These are phyloP conservation scores for Tokudaia muenninki DNA, from an alignment of 2,797 vertebrate species.

Conservation along the genomic window DNA sequence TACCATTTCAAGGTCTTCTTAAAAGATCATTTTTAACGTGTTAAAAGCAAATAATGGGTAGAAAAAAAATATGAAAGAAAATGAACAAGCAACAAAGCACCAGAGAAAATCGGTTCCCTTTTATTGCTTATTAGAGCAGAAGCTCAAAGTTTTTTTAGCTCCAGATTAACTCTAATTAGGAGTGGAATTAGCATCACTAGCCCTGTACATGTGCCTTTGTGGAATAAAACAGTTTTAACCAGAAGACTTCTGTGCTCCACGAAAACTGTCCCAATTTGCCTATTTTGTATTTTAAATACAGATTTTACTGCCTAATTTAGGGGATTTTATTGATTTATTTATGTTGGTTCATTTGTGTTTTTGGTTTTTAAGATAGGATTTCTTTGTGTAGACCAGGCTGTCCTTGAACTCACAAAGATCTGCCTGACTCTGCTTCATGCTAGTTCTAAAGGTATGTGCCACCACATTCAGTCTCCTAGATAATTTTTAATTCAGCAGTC, in stretches of 20 bases:
- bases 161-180: conserved; percentile 15
- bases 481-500: conserved; percentile 13
- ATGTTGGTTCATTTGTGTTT: background rate
- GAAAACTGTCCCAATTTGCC: background rate
- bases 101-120: conserved; percentile 12
- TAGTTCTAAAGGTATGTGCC: background rate
- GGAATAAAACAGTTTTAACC: background rate
- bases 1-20: background rate
- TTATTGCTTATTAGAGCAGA: conserved; percentile 10
- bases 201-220: background rate
- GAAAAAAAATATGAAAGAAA: background rate
- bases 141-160: conserved; percentile 9
- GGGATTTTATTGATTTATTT: background rate
- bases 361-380: background rate
- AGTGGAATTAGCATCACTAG: background rate
- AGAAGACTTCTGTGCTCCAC: background rate
- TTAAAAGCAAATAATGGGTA: conserved; percentile 46
- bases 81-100: background rate
- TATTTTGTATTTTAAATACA: conserved; percentile 10
- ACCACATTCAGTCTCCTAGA: background rate
- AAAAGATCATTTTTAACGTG: background rate
- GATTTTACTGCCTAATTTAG: background rate
- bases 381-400: background rate
- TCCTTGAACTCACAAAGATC: background rate
- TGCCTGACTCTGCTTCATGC: background rate